Conservation (phyloP, 2,113 vertebrate species). For the Chitala chitala region DNA sequence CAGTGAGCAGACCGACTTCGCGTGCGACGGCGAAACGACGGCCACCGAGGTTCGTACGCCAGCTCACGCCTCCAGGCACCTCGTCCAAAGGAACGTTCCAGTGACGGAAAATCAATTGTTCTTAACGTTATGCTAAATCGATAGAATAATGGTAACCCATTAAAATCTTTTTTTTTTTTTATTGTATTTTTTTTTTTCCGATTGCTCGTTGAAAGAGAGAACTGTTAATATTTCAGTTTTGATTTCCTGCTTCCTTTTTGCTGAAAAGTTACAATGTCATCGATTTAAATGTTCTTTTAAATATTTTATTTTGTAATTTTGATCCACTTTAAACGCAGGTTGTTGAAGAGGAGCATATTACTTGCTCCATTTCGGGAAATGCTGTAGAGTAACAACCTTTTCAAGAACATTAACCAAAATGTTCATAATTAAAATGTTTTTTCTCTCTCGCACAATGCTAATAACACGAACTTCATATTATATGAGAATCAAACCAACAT, state of each 20-base stretch:
- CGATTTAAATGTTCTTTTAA: neutral
- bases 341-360: neutral
- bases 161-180: neutral
- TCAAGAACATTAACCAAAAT: neutral
- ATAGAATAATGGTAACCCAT: neutral
- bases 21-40: slow-evolving; percentile 72
- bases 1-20: slow-evolving; percentile 69
- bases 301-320: neutral
- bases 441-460: neutral
- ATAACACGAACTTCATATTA: neutral
- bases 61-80: neutral
- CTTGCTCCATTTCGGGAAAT: neutral
- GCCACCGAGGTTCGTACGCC: slow-evolving; percentile 81
- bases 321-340: neutral
- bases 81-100: neutral
- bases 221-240: neutral
- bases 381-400: neutral
- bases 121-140: neutral
- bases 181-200: neutral
- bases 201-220: neutral
- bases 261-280: neutral
- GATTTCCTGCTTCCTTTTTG: neutral
- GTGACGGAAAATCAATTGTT: neutral
- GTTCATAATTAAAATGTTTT: neutral
- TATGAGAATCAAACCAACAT: neutral